Base-by-base conservation (phyloP, 1,140 invertebrate genomes). In the Atta texana region DNA sequence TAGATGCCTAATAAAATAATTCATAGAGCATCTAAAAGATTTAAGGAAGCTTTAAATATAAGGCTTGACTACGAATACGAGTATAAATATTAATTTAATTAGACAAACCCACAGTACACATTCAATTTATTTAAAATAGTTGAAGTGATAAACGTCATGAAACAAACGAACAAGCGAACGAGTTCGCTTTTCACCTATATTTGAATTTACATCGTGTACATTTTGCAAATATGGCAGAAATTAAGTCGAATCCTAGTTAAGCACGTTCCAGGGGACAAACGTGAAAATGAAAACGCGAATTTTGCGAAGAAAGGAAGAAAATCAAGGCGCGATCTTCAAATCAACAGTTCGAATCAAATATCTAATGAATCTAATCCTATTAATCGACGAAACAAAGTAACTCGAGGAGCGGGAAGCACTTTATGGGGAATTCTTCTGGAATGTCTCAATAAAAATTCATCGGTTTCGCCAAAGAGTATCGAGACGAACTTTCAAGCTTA, bases 371-470 rank as follows among this genome's bases (percentile, higher is more conserved):
- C 39, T 44, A 44, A 44, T 24, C 24, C 53, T 14, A 10, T 81
- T 21, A 39, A 2, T n/a, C 34, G 57, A 53, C 74, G 49, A 84
- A 59, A 49, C 28, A 87, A 90, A 78, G n/a, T 84, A 85, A 51
- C 80, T 86, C n/a, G 39, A 10, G 57, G 8, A 14, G 64, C 5
- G 55, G 44, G 75, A 21, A 34, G 49, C 49, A 51, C 49, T 88
- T 89, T 76, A 63, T 31, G 31, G 64, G 68, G 61, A 63, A 64
- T 87, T 92, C 39, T 64, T 85, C 77, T 92, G 91, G 91, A 92
- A 92, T 92, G 91, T 92, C 55, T 92, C 34, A 76, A 86, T 81
- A 80, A 64, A 77, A 88, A 84, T 84, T 28, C 8, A 31, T 87
- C 68, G 61, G 44, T 81, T 28, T 85, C 59, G 66, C 21, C 84